These are phyloP conservation scores for Amia ocellicauda DNA, from an alignment of 2,113 vertebrate genomes.

Conservation along the genomic window DNA sequence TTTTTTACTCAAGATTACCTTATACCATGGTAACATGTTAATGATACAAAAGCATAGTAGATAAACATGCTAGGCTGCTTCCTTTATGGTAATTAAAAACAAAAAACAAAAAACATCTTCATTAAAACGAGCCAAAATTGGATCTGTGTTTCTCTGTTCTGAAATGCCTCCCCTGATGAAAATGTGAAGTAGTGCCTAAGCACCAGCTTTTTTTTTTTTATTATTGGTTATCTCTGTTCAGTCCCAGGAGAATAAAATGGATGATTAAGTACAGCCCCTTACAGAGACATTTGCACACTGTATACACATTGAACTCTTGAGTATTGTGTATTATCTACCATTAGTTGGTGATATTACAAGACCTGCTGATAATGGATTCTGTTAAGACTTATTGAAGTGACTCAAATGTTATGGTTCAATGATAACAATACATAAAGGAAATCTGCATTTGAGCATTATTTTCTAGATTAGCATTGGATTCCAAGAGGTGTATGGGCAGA, in stretches of 20 bases:
- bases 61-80: constrained; percentile 21
- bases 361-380: constrained; percentile 48
- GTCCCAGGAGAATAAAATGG: constrained; percentile 51
- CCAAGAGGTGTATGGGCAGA: too few relatives aligned
- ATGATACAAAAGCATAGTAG: constrained; percentile 3
- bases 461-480: not conserved
- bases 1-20: too few relatives aligned
- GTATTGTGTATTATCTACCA: constrained; percentile 61
- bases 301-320: constrained; percentile 52
- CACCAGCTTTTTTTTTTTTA: constrained; percentile 32
- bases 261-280: constrained; percentile 64
- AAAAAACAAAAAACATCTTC: too few relatives aligned
- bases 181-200: constrained; percentile 31
- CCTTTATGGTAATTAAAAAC: not conserved
- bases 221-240: constrained; percentile 40
- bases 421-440: constrained; percentile 30
- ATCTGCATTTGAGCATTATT: constrained; percentile 27
- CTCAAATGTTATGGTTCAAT: constrained; percentile 47
- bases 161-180: constrained; percentile 28
- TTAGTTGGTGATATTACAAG: constrained; percentile 56
- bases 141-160: not conserved
- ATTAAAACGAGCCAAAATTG: not conserved
- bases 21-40: not conserved
- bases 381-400: constrained; percentile 56
- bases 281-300: constrained; percentile 52